Conservation (phyloP, 1,140 invertebrate species). For the Lasaia peninsularis region DNA sequence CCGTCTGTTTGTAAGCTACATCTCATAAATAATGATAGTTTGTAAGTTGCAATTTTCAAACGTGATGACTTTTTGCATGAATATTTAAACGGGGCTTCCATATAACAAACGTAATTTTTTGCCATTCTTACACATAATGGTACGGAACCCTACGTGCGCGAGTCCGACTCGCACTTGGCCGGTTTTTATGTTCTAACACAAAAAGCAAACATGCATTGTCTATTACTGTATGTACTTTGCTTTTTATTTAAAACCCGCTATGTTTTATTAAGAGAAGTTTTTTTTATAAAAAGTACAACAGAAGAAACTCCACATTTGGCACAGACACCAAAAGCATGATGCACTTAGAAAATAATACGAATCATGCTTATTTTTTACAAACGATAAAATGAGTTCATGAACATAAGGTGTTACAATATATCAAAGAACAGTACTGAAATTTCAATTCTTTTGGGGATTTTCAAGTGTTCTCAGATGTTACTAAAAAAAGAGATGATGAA, state of each 20-base stretch:
- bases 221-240: slow-evolving; percentile 25
- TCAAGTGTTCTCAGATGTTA: background rate
- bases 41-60: no score
- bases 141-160: no score
- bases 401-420: slow-evolving; percentile 11
- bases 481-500: no score
- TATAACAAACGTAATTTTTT: no score
- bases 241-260: slow-evolving; percentile 14
- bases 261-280: background rate
- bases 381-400: slow-evolving; percentile 2
- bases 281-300: slow-evolving; percentile 25
- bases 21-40: no score
- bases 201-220: slow-evolving; percentile 68
- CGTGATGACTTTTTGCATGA: no score
- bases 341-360: slow-evolving; percentile 65
- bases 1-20: no score
- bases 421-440: slow-evolving; percentile 59
- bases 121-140: no score
- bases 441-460: background rate
- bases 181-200: slow-evolving; percentile 55
- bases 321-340: slow-evolving; percentile 76
- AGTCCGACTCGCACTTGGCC: no score
- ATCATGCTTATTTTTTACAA: slow-evolving; percentile 65
- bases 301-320: slow-evolving; percentile 46
- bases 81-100: no score